Percentiles rank a stretch among this genome's conserved stretches.
phyloP scores from a whole-genome alignment of 2,888 invertebrate species.

The Achlya flavicornis region DNA sequence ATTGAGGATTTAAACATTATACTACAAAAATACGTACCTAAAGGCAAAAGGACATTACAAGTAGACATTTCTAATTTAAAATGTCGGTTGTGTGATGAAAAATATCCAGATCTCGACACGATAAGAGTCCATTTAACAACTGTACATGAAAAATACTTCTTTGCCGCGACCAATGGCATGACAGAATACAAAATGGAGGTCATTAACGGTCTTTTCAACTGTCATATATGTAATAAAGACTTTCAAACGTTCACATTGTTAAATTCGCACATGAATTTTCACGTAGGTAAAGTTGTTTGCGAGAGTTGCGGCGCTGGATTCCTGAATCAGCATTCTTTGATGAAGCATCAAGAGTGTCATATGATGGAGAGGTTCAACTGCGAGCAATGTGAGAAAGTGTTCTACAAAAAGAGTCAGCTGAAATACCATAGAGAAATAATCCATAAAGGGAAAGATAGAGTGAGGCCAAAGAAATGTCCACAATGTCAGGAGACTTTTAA shows the following conservation, averaged over 20 bases:
- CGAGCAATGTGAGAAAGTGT: conserved; percentile 62
- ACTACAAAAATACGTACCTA: conserved; percentile 47
- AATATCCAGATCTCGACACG: conserved; percentile 36
- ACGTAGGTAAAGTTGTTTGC: conserved; percentile 62
- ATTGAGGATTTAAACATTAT: conserved; percentile 34
- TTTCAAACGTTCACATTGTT: conserved; percentile 53
- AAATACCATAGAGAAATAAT: conserved; percentile 69
- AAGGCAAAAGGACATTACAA: conserved; percentile 51
- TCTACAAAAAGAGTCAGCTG: conserved; percentile 67
- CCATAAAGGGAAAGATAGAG: conserved; percentile 51
- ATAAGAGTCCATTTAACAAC: conserved; percentile 48
- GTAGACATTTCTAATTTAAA: conserved; percentile 58
- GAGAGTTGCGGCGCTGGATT: conserved; percentile 62
- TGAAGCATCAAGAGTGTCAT: conserved; percentile 57
- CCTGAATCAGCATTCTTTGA: conserved; percentile 50
- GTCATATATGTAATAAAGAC: conserved; percentile 51
- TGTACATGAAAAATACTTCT: conserved; percentile 46
- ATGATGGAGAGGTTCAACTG: conserved; percentile 47
- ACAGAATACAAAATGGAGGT: conserved; percentile 56
- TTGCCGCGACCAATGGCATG: conserved; percentile 52
- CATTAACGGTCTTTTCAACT: conserved; percentile 42
- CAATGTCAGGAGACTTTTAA: conserved; percentile 53
- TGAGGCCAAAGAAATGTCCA: conserved; percentile 49
- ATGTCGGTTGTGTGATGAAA: conserved; percentile 49
- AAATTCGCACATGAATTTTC: conserved; percentile 57